These are phyloP conservation scores for Drosophila malerkotliana DNA, from an alignment of 1,140 invertebrate species.

Conservation along the genomic window DNA sequence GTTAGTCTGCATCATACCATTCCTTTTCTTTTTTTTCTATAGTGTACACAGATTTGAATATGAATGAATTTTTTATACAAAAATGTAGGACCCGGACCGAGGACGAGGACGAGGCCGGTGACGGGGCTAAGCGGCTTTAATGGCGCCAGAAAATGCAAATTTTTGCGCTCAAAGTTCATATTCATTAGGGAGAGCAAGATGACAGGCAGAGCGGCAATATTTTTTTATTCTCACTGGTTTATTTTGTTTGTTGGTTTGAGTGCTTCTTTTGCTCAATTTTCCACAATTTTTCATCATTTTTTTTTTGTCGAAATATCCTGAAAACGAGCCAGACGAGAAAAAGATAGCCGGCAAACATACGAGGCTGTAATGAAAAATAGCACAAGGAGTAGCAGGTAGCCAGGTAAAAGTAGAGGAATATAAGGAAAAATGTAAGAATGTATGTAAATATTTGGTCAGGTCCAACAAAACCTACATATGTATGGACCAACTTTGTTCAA, in stretches of 20 bases:
- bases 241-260: neutral
- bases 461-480: conserved; percentile 36
- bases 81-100: neutral
- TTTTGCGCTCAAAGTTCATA: conserved; percentile 51
- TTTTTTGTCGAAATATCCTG: conserved; percentile 34
- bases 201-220: conserved; percentile 43
- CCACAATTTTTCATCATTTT: conserved; percentile 12
- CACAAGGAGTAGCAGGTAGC: conserved; percentile 26
- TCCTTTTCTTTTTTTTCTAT: too few species aligned
- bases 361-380: conserved; percentile 57
- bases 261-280: conserved; percentile 38
- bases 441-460: conserved; percentile 66
- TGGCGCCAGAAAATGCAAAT: conserved; percentile 59
- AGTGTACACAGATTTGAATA: conserved; percentile 54
- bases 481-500: conserved; percentile 7
- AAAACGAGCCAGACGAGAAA: conserved; percentile 15
- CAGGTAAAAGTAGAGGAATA: conserved; percentile 21
- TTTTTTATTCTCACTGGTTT: conserved; percentile 37
- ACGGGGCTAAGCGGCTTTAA: conserved; percentile 48
- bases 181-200: conserved; percentile 52
- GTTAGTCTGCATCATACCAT: conserved; percentile 8
- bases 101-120: conserved; percentile 18
- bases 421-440: conserved; percentile 36
- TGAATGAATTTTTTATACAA: conserved; percentile 65
- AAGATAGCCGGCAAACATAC: conserved; percentile 56